Conservation (phyloP, 1,140 invertebrate genomes). For the Pogonus chalceus region DNA sequence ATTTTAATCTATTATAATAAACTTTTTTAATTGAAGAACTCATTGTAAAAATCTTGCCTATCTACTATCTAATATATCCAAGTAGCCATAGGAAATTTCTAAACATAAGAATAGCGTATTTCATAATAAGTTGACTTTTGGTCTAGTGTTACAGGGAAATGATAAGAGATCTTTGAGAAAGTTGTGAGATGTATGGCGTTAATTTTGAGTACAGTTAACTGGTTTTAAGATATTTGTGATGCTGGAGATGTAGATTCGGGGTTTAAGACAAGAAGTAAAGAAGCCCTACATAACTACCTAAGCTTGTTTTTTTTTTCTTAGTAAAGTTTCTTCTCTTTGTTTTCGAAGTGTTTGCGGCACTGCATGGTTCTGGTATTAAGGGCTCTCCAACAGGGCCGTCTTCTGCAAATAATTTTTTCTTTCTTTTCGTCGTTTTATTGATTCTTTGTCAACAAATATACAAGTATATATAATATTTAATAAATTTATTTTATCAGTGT, state of each 20-base stretch:
- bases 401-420: not conserved
- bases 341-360: not conserved
- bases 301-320: not conserved
- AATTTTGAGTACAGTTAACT: not conserved
- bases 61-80: not conserved
- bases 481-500: not conserved
- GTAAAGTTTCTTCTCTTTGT: constrained; percentile 1
- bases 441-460: not conserved
- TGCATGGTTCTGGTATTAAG: not conserved
- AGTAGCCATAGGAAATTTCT: not conserved
- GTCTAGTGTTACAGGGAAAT: not conserved
- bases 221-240: constrained; percentile 4
- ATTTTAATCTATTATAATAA: too few relatives aligned
- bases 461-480: not conserved
- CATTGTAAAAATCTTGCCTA: too few relatives aligned
- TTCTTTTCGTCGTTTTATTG: not conserved
- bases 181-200: not conserved
- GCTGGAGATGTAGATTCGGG: too few relatives aligned
- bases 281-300: not conserved
- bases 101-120: not conserved
- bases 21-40: too few relatives aligned
- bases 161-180: constrained; percentile 1
- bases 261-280: too few relatives aligned
- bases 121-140: not conserved
- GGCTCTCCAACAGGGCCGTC: not conserved